These are phyloP conservation scores for Ochropleura leucogaster DNA, from an alignment of 2,888 invertebrate species.

Conservation along the genomic window DNA sequence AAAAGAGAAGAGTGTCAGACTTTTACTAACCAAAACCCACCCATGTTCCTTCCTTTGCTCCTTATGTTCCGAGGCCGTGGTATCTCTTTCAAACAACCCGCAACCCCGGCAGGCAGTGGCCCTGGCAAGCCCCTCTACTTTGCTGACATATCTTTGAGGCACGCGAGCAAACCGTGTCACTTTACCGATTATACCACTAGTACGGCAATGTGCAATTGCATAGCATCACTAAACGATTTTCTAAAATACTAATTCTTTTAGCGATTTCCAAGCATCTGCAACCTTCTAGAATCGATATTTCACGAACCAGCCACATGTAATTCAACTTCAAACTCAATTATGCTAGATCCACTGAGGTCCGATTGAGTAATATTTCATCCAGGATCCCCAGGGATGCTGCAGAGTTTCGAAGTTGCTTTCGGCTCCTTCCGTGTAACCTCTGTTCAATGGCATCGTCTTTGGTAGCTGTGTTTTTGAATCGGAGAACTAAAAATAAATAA, in stretches of 20 bases:
- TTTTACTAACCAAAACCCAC: too few species aligned
- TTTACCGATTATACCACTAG: neutral
- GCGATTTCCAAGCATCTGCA: neutral
- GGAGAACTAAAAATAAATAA: conserved; percentile 9
- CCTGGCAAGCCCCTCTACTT: too few species aligned
- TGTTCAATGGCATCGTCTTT: conserved; percentile 42
- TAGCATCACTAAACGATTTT: neutral
- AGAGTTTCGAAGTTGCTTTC: conserved; percentile 44
- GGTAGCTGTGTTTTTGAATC: conserved; percentile 28
- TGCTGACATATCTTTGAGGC: too few species aligned
- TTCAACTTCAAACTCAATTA: conserved; percentile 60
- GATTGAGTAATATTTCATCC: conserved; percentile 58
- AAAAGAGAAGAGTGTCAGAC: too few species aligned
- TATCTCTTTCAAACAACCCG: too few species aligned
- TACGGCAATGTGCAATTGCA: neutral
- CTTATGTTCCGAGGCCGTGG: too few species aligned
- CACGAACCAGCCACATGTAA: conserved; percentile 37
- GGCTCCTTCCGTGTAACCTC: conserved; percentile 21
- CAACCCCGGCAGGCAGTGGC: too few species aligned
- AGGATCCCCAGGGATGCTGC: conserved; percentile 38
- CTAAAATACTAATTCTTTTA: neutral
- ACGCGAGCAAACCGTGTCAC: neutral
- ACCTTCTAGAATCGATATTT: conserved; percentile 28
- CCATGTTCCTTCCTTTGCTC: too few species aligned
- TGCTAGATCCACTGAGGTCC: conserved; percentile 51